phyloP scores from a whole-genome alignment of 2,888 invertebrate species.

The Dryobota labecula region DNA sequence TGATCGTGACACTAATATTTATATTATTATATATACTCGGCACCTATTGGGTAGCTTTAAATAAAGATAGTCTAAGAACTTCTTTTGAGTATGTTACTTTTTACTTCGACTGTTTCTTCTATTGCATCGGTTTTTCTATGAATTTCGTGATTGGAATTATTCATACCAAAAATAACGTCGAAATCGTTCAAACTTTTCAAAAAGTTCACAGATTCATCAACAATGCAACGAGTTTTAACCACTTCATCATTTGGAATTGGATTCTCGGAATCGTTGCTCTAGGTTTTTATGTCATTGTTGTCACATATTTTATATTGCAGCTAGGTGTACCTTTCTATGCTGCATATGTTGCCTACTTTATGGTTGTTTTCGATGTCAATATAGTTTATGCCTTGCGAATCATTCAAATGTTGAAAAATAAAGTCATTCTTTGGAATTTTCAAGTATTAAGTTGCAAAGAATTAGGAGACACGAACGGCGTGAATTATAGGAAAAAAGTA shows the following conservation, averaged over 20 bases:
- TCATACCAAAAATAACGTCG: conserved; percentile 3
- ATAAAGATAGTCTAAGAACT: not conserved
- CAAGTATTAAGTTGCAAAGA: not conserved
- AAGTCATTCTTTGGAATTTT: not conserved
- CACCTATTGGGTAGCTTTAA: not conserved
- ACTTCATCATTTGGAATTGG: conserved; percentile 25
- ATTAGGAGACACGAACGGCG: not conserved
- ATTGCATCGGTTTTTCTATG: not conserved
- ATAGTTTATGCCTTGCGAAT: not conserved
- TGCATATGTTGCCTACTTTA: not conserved
- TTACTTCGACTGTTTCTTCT: conserved; percentile 1
- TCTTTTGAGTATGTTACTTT: not conserved
- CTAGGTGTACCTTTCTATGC: not conserved
- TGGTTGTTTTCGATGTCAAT: conserved; percentile 12
- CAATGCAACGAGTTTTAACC: not conserved
- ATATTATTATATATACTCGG: not conserved
- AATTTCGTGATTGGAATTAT: conserved; percentile 10
- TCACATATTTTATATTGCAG: not conserved
- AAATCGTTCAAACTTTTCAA: conserved; percentile 37
- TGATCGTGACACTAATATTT: not conserved
- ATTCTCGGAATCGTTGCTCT: not conserved
- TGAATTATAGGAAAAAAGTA: not conserved
- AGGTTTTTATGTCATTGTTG: not conserved
- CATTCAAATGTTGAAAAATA: not conserved
- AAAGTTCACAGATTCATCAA: conserved; percentile 34